Percentiles rank a stretch among this genome's conserved stretches.
phyloP scores from a whole-genome alignment of 1,140 invertebrate species.

The Leptinotarsa lineolata region DNA sequence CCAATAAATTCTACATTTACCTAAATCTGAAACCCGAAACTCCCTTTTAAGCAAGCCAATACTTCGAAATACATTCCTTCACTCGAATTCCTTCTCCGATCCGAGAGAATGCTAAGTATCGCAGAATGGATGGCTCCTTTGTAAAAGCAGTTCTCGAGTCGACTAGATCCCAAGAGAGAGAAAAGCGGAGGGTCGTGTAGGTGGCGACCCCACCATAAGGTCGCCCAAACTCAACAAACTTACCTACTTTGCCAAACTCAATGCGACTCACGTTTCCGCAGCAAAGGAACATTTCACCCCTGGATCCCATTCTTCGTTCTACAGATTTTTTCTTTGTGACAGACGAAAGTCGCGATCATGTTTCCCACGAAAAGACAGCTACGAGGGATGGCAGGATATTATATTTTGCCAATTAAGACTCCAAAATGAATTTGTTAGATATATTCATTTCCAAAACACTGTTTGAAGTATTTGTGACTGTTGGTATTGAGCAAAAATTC shows the following conservation, averaged over 20 bases:
- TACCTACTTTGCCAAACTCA: constrained; percentile 47
- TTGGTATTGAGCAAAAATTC: too few relatives aligned
- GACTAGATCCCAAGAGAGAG: neutral
- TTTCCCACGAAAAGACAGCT: neutral
- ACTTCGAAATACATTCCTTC: neutral
- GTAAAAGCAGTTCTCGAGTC: constrained; percentile 15
- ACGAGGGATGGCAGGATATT: neutral
- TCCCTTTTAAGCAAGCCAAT: neutral
- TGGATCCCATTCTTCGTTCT: constrained; percentile 10
- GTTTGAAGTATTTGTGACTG: too few relatives aligned
- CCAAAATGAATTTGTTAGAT: too few relatives aligned
- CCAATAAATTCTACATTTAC: too few relatives aligned
- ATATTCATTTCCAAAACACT: too few relatives aligned
- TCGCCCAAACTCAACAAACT: constrained; percentile 49
- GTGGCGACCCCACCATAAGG: constrained; percentile 38
- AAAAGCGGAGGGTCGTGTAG: constrained; percentile 14
- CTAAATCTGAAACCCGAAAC: too few relatives aligned
- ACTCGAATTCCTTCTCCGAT: neutral
- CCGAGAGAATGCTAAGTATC: constrained; percentile 8
- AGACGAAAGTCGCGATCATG: neutral
- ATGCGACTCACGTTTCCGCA: constrained; percentile 50
- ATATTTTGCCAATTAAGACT: too few relatives aligned
- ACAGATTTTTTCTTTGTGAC: constrained; percentile 11
- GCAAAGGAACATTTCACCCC: constrained; percentile 43
- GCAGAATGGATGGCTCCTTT: constrained; percentile 5